Evolutionary conservation across 2,113 vertebrate species (phyloP), one percentile per base, ranked within the genome.

Genomic region (Melanostigma gelatinosum): DNA sequence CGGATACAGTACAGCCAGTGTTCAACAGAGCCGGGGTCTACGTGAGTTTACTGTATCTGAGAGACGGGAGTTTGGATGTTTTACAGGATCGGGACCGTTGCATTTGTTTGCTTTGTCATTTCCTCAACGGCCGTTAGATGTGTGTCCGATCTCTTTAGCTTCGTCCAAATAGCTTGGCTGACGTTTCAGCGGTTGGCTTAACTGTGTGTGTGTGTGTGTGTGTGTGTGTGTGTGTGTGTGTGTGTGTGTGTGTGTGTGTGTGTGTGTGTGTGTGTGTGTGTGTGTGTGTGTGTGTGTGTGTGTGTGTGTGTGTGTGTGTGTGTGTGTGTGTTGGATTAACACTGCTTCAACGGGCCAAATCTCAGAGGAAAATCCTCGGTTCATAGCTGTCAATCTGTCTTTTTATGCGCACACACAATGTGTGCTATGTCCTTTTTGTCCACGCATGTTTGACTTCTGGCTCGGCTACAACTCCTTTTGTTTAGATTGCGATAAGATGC

Each of bases 401-500:
- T 64, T 62, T 8, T 24, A 24, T 2, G 7, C 61, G 54, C 64
- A 27, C 73, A 32, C 32, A 32, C 32, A 32, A 32, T 67, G 29
- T 77, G 27, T 75, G 82, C 75, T 57, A 48, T 79, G 18, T 48
- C 52, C 46, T 54, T 74, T 87, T 68, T 72, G 44, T 50, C n/a
- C 65, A 3, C 46, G n/a, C 22, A 4, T 86, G 83, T 86, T 88
- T 81, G 83, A 75, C 63, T 77, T 75, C 42, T 64, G 71, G 83
- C 70, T 73, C 58, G 1, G 72, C 74, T 70, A 48, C 81, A 82
- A 66, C 66, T 84, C 66, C 38, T 29, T 32, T 65, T 93, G 88
- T 92, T 91, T 92, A 77, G 70, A 86, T 82, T 71, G 70, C 24
- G 82, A 86, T 90, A 83, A 82, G 71, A 85, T 80, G 88, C 67